Percentiles rank a stretch among this genome's conserved stretches.
phyloP scores from a whole-genome alignment of 2,797 vertebrate genomes.

The Manis pentadactyla region DNA sequence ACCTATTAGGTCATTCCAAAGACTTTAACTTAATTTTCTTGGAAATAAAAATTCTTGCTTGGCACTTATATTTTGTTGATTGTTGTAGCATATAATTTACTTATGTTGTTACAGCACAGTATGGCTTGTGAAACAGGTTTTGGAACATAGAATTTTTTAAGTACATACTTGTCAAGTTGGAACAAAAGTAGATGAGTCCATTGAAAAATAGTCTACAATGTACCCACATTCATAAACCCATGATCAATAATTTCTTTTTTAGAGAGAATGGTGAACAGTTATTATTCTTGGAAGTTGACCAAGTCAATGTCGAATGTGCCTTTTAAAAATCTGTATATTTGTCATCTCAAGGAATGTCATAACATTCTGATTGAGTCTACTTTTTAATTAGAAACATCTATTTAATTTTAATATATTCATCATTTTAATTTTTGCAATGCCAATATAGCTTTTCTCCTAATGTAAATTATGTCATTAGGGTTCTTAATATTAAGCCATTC shows the following conservation, averaged over 20 bases:
- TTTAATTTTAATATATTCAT: slow-evolving; percentile 15
- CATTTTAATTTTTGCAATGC: slow-evolving; percentile 1
- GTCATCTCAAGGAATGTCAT: not conserved
- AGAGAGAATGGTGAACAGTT: not conserved
- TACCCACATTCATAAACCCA: not conserved
- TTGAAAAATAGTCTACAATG: not conserved
- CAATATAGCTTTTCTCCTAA: not conserved
- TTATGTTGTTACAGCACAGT: not conserved
- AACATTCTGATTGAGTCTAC: not conserved
- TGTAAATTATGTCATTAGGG: not conserved
- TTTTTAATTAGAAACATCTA: not conserved
- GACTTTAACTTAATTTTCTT: slow-evolving; percentile 3
- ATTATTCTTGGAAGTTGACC: not conserved
- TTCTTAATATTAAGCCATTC: slow-evolving; percentile 52
- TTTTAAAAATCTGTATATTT: not conserved
- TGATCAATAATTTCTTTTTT: not conserved
- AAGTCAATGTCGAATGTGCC: not conserved
- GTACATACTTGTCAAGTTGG: not conserved
- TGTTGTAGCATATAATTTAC: not conserved
- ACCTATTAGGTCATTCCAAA: not conserved
- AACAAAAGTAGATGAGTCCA: not conserved
- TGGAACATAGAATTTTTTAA: not conserved
- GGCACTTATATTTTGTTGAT: not conserved
- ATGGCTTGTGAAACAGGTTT: not conserved
- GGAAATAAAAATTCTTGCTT: not conserved